Percentiles rank a stretch among this genome's conserved stretches.
These are phyloP conservation scores for Coendou prehensilis DNA, from an alignment of 2,797 vertebrate genomes.

Conservation along the genomic window DNA sequence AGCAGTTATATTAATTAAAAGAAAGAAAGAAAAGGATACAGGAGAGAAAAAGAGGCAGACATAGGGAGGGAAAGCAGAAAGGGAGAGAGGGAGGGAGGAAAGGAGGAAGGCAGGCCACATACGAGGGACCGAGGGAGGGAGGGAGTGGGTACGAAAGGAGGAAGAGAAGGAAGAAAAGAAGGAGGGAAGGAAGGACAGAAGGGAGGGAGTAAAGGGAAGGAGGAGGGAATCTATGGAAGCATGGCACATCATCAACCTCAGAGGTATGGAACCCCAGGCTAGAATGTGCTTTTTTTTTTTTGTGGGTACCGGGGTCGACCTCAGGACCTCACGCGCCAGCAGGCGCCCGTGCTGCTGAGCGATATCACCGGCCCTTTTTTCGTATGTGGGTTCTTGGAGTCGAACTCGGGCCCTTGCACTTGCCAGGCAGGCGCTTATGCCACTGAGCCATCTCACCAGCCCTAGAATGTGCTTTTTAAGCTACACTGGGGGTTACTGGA, in stretches of 20 bases:
- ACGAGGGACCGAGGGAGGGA: not conserved
- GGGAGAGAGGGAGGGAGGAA: no score
- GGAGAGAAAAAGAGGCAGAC: not conserved
- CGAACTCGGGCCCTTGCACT: no score
- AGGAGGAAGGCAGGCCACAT: not conserved
- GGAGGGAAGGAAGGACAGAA: not conserved
- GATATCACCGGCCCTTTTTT: no score
- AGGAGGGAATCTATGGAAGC: not conserved
- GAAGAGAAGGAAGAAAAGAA: rapidly evolving
- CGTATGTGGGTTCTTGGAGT: no score
- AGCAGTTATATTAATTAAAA: not conserved
- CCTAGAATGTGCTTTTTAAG: not conserved
- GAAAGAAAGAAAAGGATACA: not conserved
- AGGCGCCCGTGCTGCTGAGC: no score
- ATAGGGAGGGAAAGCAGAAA: no score
- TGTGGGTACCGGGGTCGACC: no score
- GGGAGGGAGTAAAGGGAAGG: rapidly evolving
- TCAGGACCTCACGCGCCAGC: no score
- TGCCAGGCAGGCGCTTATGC: no score
- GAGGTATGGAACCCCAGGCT: not conserved
- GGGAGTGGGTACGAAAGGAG: rapidly evolving
- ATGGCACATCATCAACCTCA: not conserved
- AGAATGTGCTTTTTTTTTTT: not conserved
- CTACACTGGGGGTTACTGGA: not conserved
- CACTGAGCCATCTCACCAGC: no score